Evolutionary conservation across 2,797 vertebrate genomes (phyloP).

Genomic region (Alectoris magna): DNA sequence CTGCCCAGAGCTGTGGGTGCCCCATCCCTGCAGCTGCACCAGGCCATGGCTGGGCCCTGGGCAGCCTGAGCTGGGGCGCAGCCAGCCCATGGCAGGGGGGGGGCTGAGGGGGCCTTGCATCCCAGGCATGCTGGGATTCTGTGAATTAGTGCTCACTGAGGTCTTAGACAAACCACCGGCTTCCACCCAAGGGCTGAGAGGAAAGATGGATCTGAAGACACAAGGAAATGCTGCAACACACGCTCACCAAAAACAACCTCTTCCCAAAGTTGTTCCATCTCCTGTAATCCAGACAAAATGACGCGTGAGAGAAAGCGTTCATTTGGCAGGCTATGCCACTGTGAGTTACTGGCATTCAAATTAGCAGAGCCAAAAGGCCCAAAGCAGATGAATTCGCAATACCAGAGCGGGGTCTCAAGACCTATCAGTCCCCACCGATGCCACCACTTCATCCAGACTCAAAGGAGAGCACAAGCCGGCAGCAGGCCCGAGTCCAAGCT

Average conservation of each 20-base stretch:
- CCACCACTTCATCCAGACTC: neutral
- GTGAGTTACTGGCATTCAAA: neutral
- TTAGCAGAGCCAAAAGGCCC: rapidly evolving
- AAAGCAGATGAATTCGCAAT: neutral
- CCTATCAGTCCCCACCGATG: neutral
- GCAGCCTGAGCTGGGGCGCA: neutral
- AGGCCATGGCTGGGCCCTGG: neutral
- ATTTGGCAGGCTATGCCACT: neutral
- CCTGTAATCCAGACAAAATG: neutral
- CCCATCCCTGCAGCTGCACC: neutral
- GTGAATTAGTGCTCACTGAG: neutral
- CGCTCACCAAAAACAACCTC: neutral
- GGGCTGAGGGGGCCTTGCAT: neutral
- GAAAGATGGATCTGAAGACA: neutral
- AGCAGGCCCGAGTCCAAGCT: rapidly evolving
- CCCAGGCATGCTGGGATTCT: neutral
- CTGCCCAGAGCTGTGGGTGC: neutral
- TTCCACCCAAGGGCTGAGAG: neutral
- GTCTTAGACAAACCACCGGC: neutral
- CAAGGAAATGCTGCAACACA: neutral
- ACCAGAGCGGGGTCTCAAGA: neutral
- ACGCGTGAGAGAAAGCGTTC: neutral
- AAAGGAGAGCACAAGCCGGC: neutral
- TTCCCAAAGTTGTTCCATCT: neutral
- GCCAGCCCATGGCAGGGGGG: too few relatives aligned